A percentile compares a stretch with the other conserved stretches of the same genome.
phyloP scores from a whole-genome alignment of 2,113 vertebrate genomes.

The Atherinomorus stipes region DNA sequence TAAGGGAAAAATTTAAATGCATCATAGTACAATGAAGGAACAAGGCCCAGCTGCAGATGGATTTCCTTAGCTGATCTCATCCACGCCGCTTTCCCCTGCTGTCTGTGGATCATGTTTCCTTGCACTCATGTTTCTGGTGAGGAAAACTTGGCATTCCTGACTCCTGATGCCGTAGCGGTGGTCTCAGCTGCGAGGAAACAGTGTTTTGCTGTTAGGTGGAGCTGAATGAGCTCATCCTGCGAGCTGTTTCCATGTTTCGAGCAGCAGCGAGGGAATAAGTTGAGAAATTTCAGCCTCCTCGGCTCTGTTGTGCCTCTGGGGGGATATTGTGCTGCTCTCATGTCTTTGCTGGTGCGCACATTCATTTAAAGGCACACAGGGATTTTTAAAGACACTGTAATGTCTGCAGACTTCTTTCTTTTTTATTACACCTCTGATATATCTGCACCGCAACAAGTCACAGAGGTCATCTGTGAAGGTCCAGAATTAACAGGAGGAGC shows the following conservation, averaged over 20 bases:
- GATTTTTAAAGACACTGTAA: conserved; percentile 36
- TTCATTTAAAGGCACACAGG: conserved; percentile 29
- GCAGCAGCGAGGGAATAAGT: conserved; percentile 31
- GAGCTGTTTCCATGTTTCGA: conserved; percentile 40
- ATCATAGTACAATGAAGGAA: conserved; percentile 7
- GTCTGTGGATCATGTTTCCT: conserved; percentile 38
- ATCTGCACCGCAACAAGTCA: conserved; percentile 28
- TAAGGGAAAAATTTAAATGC: not conserved
- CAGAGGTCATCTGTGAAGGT: conserved; percentile 51
- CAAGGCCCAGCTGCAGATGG: not conserved
- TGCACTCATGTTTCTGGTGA: conserved; percentile 33
- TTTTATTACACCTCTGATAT: conserved; percentile 25
- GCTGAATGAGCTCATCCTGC: conserved; percentile 71
- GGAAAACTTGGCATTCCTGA: conserved; percentile 38
- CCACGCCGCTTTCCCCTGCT: not conserved
- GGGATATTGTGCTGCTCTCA: conserved; percentile 35
- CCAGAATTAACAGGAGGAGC: conserved; percentile 25
- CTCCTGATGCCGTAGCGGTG: conserved; percentile 37
- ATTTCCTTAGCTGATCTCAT: not conserved
- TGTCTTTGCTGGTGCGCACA: conserved; percentile 42
- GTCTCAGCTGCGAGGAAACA: conserved; percentile 52
- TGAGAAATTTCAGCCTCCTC: conserved; percentile 43
- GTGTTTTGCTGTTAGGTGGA: conserved; percentile 55
- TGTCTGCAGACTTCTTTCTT: conserved; percentile 31
- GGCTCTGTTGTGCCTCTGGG: conserved; percentile 43